phyloP scores from a whole-genome alignment of 2,797 vertebrate genomes.

The Novumbra hubbsi region DNA sequence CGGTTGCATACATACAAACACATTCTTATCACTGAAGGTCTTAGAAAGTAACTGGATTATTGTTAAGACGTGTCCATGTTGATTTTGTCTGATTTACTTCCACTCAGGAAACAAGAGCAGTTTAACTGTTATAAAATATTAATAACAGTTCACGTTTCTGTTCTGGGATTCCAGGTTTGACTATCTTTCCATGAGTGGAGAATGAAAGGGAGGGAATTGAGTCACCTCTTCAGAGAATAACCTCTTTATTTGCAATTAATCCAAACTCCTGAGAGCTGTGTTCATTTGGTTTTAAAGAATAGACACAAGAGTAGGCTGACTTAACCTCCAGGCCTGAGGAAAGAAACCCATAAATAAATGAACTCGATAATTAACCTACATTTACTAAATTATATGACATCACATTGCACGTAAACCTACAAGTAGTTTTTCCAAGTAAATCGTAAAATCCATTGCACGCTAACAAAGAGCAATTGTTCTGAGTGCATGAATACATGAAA shows the following conservation, averaged over 20 bases:
- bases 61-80: conserved; percentile 21
- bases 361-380: conserved; percentile 61
- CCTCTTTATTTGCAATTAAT: conserved; percentile 74
- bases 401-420: conserved; percentile 11
- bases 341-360: conserved; percentile 50
- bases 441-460: not conserved
- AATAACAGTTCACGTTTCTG: conserved; percentile 2
- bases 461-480: not conserved
- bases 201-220: conserved; percentile 31
- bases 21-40: conserved; percentile 31
- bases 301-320: conserved; percentile 60
- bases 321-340: conserved; percentile 66
- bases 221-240: conserved; percentile 71
- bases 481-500: not conserved
- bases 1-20: too few relatives aligned
- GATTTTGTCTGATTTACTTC: conserved; percentile 67
- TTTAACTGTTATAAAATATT: conserved; percentile 11
- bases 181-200: conserved; percentile 36
- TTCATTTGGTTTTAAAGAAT: conserved; percentile 68
- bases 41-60: too few relatives aligned
- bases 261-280: conserved; percentile 65
- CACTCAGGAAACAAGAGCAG: conserved; percentile 39
- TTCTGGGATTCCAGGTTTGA: not conserved
- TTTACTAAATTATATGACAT: conserved; percentile 46
- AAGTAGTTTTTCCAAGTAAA: not conserved